Evolutionary conservation across 2,113 vertebrate genomes (phyloP).

Genomic region (Pao palembangensis): DNA sequence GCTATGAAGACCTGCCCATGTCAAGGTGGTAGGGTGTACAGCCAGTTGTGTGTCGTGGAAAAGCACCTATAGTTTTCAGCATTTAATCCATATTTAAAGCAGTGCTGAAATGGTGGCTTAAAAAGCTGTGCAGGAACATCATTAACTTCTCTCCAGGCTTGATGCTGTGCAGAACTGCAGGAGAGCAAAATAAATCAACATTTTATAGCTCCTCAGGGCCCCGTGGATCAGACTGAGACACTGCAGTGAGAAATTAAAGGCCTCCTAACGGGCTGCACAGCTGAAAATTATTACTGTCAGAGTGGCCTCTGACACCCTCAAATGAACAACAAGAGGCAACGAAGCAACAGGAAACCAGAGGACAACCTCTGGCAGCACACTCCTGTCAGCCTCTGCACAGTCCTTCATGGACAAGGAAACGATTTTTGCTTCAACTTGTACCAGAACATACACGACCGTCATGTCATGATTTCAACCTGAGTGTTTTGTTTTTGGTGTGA

Average conservation of each 20-base stretch:
- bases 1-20: too few relatives aligned
- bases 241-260: conserved; percentile 68
- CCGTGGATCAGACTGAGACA: conserved; percentile 58
- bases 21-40: too few relatives aligned
- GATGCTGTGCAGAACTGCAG: conserved; percentile 48
- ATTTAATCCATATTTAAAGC: conserved; percentile 66
- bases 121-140: conserved; percentile 68
- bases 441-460: too few relatives aligned
- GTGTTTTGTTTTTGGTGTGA: too few relatives aligned
- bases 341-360: conserved; percentile 1
- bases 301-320: conserved; percentile 27
- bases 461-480: too few relatives aligned
- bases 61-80: conserved; percentile 1
- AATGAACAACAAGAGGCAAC: conserved; percentile 13
- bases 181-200: conserved; percentile 68
- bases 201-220: conserved; percentile 70
- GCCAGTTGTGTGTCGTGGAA: too few relatives aligned
- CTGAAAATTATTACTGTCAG: conserved; percentile 56
- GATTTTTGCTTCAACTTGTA: too few relatives aligned
- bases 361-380: too few relatives aligned
- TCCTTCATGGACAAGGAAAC: too few relatives aligned
- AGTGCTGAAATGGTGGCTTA: conserved; percentile 62
- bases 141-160: conserved; percentile 66
- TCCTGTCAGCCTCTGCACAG: too few relatives aligned
- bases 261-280: conserved; percentile 59